These are phyloP conservation scores for Nudaria mundana DNA, from an alignment of 2,888 invertebrate genomes.

Conservation along the genomic window DNA sequence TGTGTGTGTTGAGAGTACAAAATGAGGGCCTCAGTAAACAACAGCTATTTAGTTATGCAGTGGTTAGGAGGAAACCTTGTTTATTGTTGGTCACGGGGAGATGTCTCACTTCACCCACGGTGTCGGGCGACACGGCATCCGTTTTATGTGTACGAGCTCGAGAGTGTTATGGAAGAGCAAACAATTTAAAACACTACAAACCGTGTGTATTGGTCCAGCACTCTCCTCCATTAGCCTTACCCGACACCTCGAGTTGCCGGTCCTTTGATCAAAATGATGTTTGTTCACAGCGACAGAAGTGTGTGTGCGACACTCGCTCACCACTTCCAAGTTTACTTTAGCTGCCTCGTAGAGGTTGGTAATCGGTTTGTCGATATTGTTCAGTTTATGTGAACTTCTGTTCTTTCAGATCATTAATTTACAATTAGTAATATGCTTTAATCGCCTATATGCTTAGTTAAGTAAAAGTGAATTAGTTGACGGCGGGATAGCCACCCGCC, in stretches of 20 bases:
- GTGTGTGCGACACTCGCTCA: slow-evolving; percentile 63
- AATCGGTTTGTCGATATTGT: slow-evolving; percentile 51
- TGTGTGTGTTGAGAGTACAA: no score
- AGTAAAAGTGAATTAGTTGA: no score
- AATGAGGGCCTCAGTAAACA: slow-evolving; percentile 20
- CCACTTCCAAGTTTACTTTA: slow-evolving; percentile 65
- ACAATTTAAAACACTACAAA: slow-evolving; percentile 81
- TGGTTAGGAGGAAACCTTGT: slow-evolving; percentile 38
- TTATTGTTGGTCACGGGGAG: slow-evolving; percentile 41
- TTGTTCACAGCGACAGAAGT: slow-evolving; percentile 52
- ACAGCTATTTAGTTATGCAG: slow-evolving; percentile 29
- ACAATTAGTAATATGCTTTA: not conserved
- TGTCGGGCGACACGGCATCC: slow-evolving; percentile 46
- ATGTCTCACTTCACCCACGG: slow-evolving; percentile 46
- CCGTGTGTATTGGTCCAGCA: slow-evolving; percentile 74
- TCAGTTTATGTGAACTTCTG: slow-evolving; percentile 32
- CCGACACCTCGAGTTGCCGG: slow-evolving; percentile 66
- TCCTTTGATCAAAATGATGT: slow-evolving; percentile 73
- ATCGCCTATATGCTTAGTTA: no score
- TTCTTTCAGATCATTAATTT: not conserved
- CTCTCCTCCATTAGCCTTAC: slow-evolving; percentile 75
- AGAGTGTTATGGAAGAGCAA: slow-evolving; percentile 80
- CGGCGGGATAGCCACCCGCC: no score
- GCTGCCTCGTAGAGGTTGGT: slow-evolving; percentile 42
- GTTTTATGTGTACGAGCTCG: slow-evolving; percentile 51